Evolutionary conservation across 2,113 vertebrate genomes (phyloP).

Genomic region (Coptodon rendalli): DNA sequence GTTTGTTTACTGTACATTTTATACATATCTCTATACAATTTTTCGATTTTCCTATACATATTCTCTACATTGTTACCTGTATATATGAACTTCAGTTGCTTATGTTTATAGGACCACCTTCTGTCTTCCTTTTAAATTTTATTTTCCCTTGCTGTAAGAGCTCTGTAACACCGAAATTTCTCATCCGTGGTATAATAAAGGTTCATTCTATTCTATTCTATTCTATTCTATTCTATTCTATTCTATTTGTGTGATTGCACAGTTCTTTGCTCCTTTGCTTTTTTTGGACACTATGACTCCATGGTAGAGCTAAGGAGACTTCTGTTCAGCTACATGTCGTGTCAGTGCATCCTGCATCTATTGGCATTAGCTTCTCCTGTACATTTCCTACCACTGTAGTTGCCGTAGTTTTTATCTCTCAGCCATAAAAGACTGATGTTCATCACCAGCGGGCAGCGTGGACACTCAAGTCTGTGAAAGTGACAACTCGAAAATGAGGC

Average conservation of each 20-base stretch:
- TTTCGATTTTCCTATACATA: accelerated
- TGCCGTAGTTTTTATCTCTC: background rate
- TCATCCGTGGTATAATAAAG: no score
- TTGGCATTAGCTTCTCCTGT: background rate
- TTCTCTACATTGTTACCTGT: no score
- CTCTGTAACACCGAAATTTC: no score
- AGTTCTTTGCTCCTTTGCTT: background rate
- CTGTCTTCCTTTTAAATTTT: no score
- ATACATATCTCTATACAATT: no score
- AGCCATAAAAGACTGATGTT: background rate
- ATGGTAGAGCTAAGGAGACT: background rate
- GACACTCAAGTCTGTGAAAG: background rate
- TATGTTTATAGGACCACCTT: accelerated
- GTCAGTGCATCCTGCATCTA: background rate
- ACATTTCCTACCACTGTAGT: background rate
- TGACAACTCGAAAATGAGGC: background rate
- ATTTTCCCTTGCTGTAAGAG: no score
- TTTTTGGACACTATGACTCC: background rate
- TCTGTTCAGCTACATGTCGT: background rate
- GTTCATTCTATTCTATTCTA: no score
- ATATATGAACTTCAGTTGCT: accelerated
- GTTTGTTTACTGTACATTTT: no score
- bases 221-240: no score
- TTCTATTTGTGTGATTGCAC: background rate
- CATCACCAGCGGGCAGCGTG: background rate